A percentile compares a stretch with the other conserved stretches of the same genome.
Conservation (phyloP, 2,888 invertebrate genomes). For the Macrosoma leucophasiata region DNA sequence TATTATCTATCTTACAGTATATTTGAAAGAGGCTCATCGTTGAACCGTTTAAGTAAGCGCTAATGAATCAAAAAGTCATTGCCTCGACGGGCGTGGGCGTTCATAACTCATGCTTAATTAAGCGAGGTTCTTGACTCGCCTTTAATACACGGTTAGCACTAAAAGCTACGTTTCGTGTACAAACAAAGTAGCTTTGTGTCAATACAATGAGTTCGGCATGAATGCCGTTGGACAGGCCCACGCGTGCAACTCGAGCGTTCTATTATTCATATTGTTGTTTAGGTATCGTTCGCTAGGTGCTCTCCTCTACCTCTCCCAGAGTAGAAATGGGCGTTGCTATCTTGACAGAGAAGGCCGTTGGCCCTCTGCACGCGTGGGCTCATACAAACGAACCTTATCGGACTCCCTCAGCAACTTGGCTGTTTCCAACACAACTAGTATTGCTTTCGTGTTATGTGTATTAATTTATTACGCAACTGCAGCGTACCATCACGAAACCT, state of each 20-base stretch:
- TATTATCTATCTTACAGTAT: too few relatives aligned
- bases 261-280: slow-evolving; percentile 41
- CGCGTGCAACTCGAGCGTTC: slow-evolving; percentile 30
- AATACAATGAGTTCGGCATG: slow-evolving; percentile 28
- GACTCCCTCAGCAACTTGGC: too few relatives aligned
- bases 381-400: too few relatives aligned
- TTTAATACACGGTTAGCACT: slow-evolving; percentile 27
- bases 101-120: slow-evolving; percentile 65
- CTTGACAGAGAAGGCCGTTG: slow-evolving; percentile 50
- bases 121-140: slow-evolving; percentile 62
- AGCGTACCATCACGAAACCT: slow-evolving; percentile 52
- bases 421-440: slow-evolving; percentile 49
- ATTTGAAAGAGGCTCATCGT: too few relatives aligned
- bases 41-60: slow-evolving; percentile 17
- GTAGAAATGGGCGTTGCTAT: slow-evolving; percentile 37
- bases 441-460: slow-evolving; percentile 50
- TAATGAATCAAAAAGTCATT: slow-evolving; percentile 64
- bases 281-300: slow-evolving; percentile 35
- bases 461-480: slow-evolving; percentile 63
- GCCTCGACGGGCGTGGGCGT: slow-evolving; percentile 54
- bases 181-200: slow-evolving; percentile 33
- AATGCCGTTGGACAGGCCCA: slow-evolving; percentile 29
- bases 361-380: slow-evolving; percentile 60
- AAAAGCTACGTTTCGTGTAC: slow-evolving; percentile 26
- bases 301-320: slow-evolving; percentile 33